These are phyloP conservation scores for Raja brachyura DNA, from an alignment of 2,113 vertebrate genomes.

Conservation along the genomic window DNA sequence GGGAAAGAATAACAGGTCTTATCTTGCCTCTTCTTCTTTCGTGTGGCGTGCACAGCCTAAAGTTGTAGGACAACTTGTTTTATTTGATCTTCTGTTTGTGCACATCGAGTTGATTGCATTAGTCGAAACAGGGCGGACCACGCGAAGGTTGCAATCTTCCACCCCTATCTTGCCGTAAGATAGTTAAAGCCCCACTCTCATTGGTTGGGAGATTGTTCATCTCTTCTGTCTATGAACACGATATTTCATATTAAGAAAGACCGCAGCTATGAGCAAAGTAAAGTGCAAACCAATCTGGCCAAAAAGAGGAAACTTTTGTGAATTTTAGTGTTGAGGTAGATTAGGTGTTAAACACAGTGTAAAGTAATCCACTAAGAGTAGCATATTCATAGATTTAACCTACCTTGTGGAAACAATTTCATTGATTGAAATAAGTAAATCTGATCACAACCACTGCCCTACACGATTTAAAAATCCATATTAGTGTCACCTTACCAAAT, in stretches of 20 bases:
- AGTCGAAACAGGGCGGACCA: too few relatives aligned
- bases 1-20: too few relatives aligned
- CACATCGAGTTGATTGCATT: too few relatives aligned
- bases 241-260: background rate
- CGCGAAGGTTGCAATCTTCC: too few relatives aligned
- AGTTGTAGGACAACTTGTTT: too few relatives aligned
- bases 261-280: background rate
- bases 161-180: background rate
- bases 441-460: background rate
- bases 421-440: background rate
- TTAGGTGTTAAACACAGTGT: background rate
- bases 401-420: background rate
- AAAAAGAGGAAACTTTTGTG: background rate
- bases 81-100: too few relatives aligned
- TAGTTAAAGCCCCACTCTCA: background rate
- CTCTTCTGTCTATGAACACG: background rate
- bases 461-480: background rate
- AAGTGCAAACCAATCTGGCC: background rate
- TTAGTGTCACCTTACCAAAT: background rate
- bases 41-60: too few relatives aligned
- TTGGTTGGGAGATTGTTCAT: background rate
- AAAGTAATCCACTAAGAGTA: background rate
- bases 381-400: background rate
- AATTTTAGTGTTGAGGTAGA: background rate
- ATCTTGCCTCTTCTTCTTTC: too few relatives aligned